Base-by-base conservation (phyloP, 2,113 vertebrate genomes). In the Corythoichthys haematopterus region DNA sequence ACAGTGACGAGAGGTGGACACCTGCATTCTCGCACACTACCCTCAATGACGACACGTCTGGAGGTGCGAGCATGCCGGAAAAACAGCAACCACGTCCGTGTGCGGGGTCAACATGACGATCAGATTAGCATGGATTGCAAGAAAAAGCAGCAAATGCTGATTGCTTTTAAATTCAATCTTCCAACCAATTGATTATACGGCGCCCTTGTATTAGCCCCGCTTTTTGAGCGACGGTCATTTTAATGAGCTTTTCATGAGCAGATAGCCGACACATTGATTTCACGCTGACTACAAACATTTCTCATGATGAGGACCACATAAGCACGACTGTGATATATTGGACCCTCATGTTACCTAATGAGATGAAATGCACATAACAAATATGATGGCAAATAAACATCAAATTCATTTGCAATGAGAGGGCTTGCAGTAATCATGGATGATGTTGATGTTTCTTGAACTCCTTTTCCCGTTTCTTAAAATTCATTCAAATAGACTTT, bases 131-230 rank as follows among this genome's bases (percentile, higher is more conserved):
- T 92, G 77, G 90, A 92, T 90, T 76, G 36, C 63, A 68, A 69
- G 72, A 84, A 85, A 87, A 81, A 72, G 75, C 66, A 69, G 74
- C 72, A 75, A 83, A 86, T 57, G 68, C 87, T 87, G 87, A 92
- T 91, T 88, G 87, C 78, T 87, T 90, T 88, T 85, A 91, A 91
- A 92, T 92, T 81, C 59, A 91, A 91, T 92, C 83, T 77, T 46
- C 16, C 66, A 45, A 66, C 77, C 89, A 86, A 92, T 87, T 88
- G 88, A 92, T 91, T 80, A 74, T 35, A 15, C 75, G 20, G 57
- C 28, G 55, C 66, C 76, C 71, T 86, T 87, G 87, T 85, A 87
- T 76, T 80, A 88, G 87, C 87, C 80, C 66, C 58, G 62, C 67
- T 14, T 78, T 86, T 79, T 86, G 85, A 89, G 74, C 55, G 64